Percentiles rank a stretch among this genome's conserved stretches.
phyloP scores from a whole-genome alignment of 2,888 invertebrate genomes.

The Chrysolina oricalcia region DNA sequence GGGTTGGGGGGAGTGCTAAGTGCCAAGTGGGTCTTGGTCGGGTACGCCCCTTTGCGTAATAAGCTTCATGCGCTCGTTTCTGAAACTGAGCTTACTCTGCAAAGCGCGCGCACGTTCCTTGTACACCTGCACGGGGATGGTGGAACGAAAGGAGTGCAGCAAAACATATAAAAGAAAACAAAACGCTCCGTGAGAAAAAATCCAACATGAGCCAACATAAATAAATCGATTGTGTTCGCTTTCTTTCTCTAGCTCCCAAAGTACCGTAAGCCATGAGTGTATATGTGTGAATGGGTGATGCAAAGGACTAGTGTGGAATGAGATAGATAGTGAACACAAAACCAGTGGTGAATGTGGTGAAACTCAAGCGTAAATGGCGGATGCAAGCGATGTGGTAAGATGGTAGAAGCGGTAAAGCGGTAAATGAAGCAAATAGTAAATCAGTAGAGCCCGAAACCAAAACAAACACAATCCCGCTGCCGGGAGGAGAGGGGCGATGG shows the following conservation, averaged over 20 bases:
- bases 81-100: constrained; percentile 90
- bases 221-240: constrained; percentile 65
- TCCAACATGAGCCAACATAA: constrained; percentile 61
- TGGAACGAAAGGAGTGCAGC: constrained; percentile 68
- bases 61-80: constrained; percentile 90
- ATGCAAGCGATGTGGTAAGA: constrained; percentile 60
- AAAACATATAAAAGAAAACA: constrained; percentile 71
- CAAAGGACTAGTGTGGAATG: constrained; percentile 45
- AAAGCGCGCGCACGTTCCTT: constrained; percentile 89
- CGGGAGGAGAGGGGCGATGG: constrained; percentile 68
- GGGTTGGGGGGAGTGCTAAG: constrained; percentile 67
- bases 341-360: constrained; percentile 60
- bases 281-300: constrained; percentile 44
- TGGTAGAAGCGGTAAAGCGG: constrained; percentile 57
- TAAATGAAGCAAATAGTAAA: constrained; percentile 61
- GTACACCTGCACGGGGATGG: constrained; percentile 79
- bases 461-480: constrained; percentile 70
- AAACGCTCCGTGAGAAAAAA: constrained; percentile 67
- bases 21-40: constrained; percentile 84
- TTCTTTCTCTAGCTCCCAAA: constrained; percentile 62
- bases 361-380: constrained; percentile 61
- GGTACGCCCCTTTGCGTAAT: constrained; percentile 91
- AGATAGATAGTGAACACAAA: constrained; percentile 66
- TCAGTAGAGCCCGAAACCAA: constrained; percentile 63
- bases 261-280: constrained; percentile 57